Evolutionary conservation across 2,113 vertebrate genomes (phyloP), one percentile per base, ranked within the genome.

Genomic region (Hyperopisus bebe): DNA sequence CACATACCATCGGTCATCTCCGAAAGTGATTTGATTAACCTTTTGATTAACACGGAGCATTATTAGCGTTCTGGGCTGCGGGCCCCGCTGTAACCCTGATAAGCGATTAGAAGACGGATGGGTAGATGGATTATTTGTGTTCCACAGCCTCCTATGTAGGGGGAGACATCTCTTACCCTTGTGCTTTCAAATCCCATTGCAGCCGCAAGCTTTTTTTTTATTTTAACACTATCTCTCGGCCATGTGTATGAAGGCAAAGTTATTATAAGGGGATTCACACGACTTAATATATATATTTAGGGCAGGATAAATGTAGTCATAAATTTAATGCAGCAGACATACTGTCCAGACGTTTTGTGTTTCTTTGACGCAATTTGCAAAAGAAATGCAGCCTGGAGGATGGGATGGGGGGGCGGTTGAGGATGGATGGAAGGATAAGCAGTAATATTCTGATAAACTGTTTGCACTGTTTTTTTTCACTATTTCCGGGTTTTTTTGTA

Each of bases 1-100:
- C 27, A 80, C 39, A 27, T 46, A 24, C 39, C 82, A 84, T 47
- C 42, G 39, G 44, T 46, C 82, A 84, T 84, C 44, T 84, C 19
- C n/a, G 42, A 84, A 47, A 47, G 82, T 84, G 21, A 84, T 84
- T 84, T 84, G 39, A 84, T 42, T 80, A 80, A 80, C 74, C 31
- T 80, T 84, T 84, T 84, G 39, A 84, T 42, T 80, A 80, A 80
- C 74, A 80, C 35, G 13, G 35, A 80, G 74, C 31, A 80, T 80
- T 80, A 39, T 35, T 80, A 80, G 74, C n/a, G 35, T 80, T 80
- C 31, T 17, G 35, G 62, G 62, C 62, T 70, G n/a, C 62, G n/a
- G 62, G 62, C 62, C 62, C n/a, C 62, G n/a, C 62, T 70, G 62
- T 70, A 31, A 70, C 62, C 62, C 55, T n/a, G 55, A 62, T 62